Evolutionary conservation across 2,113 vertebrate genomes (phyloP).

Genomic region (Halichoerus grypus): DNA sequence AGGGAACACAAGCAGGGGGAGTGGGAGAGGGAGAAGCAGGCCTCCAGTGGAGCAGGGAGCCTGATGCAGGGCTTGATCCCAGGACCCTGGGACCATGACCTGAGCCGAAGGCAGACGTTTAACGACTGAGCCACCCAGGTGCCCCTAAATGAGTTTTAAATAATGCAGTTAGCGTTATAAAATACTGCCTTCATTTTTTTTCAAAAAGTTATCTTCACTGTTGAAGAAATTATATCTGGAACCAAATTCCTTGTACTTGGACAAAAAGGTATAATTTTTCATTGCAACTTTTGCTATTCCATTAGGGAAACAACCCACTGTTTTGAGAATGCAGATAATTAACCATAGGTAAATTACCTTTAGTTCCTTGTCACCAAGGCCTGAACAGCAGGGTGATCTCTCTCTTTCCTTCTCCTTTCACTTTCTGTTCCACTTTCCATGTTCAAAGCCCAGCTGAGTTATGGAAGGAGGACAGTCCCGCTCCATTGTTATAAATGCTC

Average conservation of each 20-base stretch:
- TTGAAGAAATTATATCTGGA: constrained; percentile 76
- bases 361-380: not conserved
- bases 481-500: not conserved
- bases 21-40: too few species aligned
- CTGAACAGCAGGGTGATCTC: not conserved
- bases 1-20: too few species aligned
- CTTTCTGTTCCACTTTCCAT: not conserved
- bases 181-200: constrained; percentile 39
- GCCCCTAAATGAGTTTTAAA: constrained; percentile 59
- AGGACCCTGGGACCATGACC: too few species aligned
- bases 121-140: too few species aligned
- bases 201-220: constrained; percentile 70
- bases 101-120: too few species aligned
- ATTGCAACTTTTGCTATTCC: constrained; percentile 28
- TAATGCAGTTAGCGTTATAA: constrained; percentile 29
- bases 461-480: not conserved
- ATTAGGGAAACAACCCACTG: constrained; percentile 33
- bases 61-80: too few species aligned
- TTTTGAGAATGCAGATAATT: not conserved
- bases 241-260: constrained; percentile 75
- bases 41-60: too few species aligned
- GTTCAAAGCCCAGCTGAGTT: not conserved
- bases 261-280: constrained; percentile 71
- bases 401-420: not conserved
- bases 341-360: not conserved